Percentiles rank a stretch among this genome's conserved stretches.
Evolutionary conservation across 2,797 vertebrate genomes (phyloP).

Genomic region (Pelodytes ibericus): DNA sequence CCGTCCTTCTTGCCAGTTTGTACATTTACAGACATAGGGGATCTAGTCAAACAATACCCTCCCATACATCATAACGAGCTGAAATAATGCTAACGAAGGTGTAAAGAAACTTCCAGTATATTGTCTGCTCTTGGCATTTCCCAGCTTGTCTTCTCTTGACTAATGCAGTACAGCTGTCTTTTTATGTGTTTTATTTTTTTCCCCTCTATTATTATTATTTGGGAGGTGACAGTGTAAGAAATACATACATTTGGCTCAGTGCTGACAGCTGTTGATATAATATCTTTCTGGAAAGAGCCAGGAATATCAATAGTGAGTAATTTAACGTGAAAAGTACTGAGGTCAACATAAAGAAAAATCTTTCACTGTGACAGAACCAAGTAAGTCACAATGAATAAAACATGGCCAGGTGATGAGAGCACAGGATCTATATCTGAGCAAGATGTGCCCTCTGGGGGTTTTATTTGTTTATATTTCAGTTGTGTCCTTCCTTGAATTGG

Average conservation of each 20-base stretch:
- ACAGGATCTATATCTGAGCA: constrained; percentile 44
- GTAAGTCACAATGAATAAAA: constrained; percentile 54
- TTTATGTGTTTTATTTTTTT: constrained; percentile 10
- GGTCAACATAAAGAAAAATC: constrained; percentile 54
- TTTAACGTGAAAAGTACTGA: constrained; percentile 56
- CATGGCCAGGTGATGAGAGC: constrained; percentile 45
- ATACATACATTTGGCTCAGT: constrained; percentile 51
- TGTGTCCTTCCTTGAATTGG: constrained; percentile 30
- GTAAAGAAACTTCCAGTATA: constrained; percentile 10
- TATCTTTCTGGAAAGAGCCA: constrained; percentile 50
- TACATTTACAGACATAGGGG: constrained; percentile 35
- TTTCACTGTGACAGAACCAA: constrained; percentile 48
- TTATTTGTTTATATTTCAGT: constrained; percentile 1
- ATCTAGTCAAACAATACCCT: constrained; percentile 27
- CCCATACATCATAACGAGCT: constrained; percentile 29
- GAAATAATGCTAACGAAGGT: constrained; percentile 31
- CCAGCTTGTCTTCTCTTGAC: constrained; percentile 23
- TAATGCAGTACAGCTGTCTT: constrained; percentile 15
- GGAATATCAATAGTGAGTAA: constrained; percentile 56
- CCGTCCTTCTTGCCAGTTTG: too few relatives aligned
- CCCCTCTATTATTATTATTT: too few relatives aligned
- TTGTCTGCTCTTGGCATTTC: constrained; percentile 17
- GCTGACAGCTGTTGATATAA: constrained; percentile 52
- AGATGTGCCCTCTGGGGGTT: constrained; percentile 42
- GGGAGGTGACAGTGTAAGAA: constrained; percentile 2